phyloP scores from a whole-genome alignment of 2,113 vertebrate species.

The Taxidea taxus region DNA sequence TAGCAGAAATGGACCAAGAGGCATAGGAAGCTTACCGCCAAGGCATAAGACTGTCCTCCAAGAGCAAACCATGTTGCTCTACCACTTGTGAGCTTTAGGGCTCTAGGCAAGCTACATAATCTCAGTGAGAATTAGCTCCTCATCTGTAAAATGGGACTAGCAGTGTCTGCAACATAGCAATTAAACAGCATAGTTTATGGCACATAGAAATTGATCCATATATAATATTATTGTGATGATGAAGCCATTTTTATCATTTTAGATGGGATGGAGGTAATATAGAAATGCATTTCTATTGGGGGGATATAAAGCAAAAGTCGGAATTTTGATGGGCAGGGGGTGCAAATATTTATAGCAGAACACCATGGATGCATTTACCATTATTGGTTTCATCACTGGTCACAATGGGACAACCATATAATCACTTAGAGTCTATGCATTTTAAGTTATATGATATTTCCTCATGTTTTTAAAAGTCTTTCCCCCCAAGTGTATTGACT shows the following conservation, averaged over 20 bases:
- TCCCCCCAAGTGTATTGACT: accelerated
- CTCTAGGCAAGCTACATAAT: accelerated
- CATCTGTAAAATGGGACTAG: accelerated
- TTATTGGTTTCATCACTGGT: not conserved
- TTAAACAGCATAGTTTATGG: not conserved
- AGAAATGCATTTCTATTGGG: not conserved
- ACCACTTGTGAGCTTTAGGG: not conserved
- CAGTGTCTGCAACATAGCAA: not conserved
- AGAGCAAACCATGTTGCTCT: not conserved
- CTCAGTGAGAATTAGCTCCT: not conserved
- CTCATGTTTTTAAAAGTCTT: not conserved
- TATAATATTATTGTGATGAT: not conserved
- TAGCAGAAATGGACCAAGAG: not conserved
- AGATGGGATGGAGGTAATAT: not conserved
- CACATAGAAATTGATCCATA: not conserved
- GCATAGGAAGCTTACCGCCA: accelerated
- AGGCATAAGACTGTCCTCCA: accelerated
- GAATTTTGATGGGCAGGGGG: not conserved
- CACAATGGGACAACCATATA: accelerated
- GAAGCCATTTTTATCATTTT: not conserved
- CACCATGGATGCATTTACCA: accelerated
- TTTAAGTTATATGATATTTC: not conserved
- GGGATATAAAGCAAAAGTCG: not conserved
- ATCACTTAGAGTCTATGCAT: not conserved
- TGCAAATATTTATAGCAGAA: not conserved